Evolutionary conservation across 2,113 vertebrate genomes (phyloP).

Genomic region (Mionectes macconnelli): DNA sequence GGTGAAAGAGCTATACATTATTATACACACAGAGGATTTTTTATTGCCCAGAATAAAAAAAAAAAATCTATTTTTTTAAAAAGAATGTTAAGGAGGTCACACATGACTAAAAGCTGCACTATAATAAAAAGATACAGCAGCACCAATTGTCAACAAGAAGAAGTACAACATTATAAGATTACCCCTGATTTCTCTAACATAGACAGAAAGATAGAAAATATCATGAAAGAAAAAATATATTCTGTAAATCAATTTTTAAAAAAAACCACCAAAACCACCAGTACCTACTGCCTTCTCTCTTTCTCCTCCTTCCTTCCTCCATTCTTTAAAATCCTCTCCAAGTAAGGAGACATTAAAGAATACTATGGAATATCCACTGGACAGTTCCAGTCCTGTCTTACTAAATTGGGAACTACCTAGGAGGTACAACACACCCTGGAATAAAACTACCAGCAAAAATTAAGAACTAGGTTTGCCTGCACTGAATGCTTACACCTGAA

Average conservation of each 20-base stretch:
- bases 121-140: conserved; percentile 39
- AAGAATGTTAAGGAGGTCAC: neutral
- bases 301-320: neutral
- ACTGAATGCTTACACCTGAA: neutral
- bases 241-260: neutral
- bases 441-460: neutral
- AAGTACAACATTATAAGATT: conserved; percentile 27
- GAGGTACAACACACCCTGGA: neutral
- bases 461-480: neutral
- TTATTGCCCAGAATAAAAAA: conserved; percentile 19
- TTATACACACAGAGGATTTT: conserved; percentile 1
- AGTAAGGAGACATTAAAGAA: neutral
- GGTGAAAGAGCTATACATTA: conserved; percentile 32
- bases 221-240: neutral
- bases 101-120: neutral
- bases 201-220: neutral
- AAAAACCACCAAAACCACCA: neutral
- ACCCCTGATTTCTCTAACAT: neutral
- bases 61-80: conserved; percentile 19
- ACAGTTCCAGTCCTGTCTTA: neutral
- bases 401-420: neutral
- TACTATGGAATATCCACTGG: neutral
- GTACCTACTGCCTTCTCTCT: neutral
- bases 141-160: conserved; percentile 26
- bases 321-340: neutral